Conservation (phyloP, 2,888 invertebrate genomes). For the Macrophya alboannulata region DNA sequence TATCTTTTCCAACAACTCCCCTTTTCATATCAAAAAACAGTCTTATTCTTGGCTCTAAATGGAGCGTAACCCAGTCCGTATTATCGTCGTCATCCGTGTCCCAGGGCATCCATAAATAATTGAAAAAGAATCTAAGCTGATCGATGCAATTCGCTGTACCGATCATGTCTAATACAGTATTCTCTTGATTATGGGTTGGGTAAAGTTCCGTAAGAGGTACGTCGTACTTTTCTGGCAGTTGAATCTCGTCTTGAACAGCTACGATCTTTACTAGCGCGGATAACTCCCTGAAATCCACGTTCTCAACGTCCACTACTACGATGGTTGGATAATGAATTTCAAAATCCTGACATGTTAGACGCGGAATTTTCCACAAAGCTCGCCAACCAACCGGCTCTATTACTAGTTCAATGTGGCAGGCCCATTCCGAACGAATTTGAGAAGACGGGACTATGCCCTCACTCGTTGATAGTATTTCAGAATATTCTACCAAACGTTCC, state of each 20-base stretch:
- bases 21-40: conserved; percentile 84
- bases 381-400: conserved; percentile 87
- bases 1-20: conserved; percentile 80
- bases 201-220: conserved; percentile 85
- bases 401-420: conserved; percentile 82
- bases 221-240: conserved; percentile 83
- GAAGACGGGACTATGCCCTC: conserved; percentile 79
- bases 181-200: conserved; percentile 85
- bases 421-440: conserved; percentile 82
- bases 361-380: conserved; percentile 87
- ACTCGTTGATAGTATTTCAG: conserved; percentile 80
- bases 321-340: conserved; percentile 86
- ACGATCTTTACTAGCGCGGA: conserved; percentile 83
- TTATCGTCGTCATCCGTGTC: conserved; percentile 85
- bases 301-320: conserved; percentile 83
- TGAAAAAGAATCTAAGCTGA: conserved; percentile 85
- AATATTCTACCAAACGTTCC: conserved; percentile 82
- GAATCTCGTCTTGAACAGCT: conserved; percentile 85
- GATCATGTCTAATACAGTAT: conserved; percentile 82
- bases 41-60: conserved; percentile 82
- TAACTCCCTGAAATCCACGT: conserved; percentile 82
- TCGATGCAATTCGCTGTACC: conserved; percentile 86
- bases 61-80: conserved; percentile 82
- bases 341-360: conserved; percentile 84
- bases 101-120: conserved; percentile 88